phyloP scores from a whole-genome alignment of 2,113 vertebrate genomes.

The Aspidoscelis tigris region DNA sequence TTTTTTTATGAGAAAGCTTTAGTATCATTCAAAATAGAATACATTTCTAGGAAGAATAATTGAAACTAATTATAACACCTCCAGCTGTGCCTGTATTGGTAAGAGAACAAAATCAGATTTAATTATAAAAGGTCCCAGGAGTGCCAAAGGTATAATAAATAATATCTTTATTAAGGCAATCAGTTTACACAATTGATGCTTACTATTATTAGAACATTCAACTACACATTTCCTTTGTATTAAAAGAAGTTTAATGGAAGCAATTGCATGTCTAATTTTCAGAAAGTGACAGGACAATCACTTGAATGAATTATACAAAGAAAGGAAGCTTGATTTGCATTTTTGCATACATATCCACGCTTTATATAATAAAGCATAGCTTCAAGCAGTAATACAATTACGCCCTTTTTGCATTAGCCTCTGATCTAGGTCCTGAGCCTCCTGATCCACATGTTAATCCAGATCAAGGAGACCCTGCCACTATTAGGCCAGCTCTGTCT shows the following conservation, averaged over 20 bases:
- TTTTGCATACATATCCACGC: slow-evolving; percentile 8
- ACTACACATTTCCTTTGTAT: slow-evolving; percentile 52
- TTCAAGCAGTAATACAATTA: neutral
- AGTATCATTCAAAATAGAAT: slow-evolving; percentile 49
- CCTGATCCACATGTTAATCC: too few relatives aligned
- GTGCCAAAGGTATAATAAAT: slow-evolving; percentile 58
- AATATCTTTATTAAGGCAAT: slow-evolving; percentile 59
- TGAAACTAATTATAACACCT: slow-evolving; percentile 68
- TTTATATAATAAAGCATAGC: slow-evolving; percentile 17
- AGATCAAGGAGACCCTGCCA: too few relatives aligned
- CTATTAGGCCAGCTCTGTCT: too few relatives aligned
- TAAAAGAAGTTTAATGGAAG: slow-evolving; percentile 55
- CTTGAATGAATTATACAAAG: slow-evolving; percentile 22
- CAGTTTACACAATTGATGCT: slow-evolving; percentile 30
- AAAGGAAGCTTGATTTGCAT: slow-evolving; percentile 3
- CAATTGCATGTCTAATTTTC: slow-evolving; percentile 59
- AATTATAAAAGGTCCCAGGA: slow-evolving; percentile 66
- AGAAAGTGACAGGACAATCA: slow-evolving; percentile 24
- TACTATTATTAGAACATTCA: slow-evolving; percentile 58
- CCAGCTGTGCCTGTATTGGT: slow-evolving; percentile 53
- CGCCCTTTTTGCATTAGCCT: too few relatives aligned
- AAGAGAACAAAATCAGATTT: slow-evolving; percentile 69
- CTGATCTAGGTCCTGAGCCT: too few relatives aligned
- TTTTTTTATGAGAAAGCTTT: slow-evolving; percentile 44
- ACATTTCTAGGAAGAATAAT: slow-evolving; percentile 54